A percentile compares a stretch with the other conserved stretches of the same genome.
Evolutionary conservation across 2,113 vertebrate species (phyloP).

Genomic region (Desmodus rotundus): DNA sequence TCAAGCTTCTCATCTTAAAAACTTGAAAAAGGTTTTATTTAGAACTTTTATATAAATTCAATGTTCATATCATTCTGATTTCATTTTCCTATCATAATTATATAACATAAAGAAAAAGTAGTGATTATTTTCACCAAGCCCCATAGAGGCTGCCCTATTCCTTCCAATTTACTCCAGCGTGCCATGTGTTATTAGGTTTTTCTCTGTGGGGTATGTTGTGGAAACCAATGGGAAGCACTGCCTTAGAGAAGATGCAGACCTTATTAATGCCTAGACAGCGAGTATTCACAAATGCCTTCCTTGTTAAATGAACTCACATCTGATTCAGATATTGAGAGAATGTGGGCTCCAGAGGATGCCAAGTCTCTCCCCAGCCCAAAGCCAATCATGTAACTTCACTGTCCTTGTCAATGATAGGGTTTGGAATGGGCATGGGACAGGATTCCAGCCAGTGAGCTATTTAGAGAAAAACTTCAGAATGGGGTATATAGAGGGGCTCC

Average conservation of each 20-base stretch:
- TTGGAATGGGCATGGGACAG: not conserved
- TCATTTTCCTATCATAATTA: not conserved
- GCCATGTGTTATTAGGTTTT: not conserved
- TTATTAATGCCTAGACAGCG: not conserved
- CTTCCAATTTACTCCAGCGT: not conserved
- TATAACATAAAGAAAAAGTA: not conserved
- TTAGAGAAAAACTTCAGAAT: not conserved
- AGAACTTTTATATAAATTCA: not conserved
- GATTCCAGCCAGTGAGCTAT: not conserved
- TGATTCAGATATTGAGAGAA: not conserved
- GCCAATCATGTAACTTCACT: not conserved
- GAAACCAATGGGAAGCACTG: not conserved
- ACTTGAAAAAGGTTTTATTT: not conserved
- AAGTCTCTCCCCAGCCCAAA: not conserved
- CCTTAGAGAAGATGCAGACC: not conserved
- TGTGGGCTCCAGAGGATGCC: not conserved
- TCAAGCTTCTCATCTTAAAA: constrained; percentile 25
- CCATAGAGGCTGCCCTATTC: not conserved
- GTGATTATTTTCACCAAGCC: not conserved
- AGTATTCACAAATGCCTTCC: not conserved
- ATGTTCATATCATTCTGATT: not conserved
- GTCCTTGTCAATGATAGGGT: not conserved
- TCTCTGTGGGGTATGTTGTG: not conserved
- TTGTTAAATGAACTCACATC: not conserved
- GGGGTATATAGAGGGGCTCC: not conserved